Percentiles rank a stretch among this genome's conserved stretches.
Conservation (phyloP, 2,113 vertebrate species). For the Heterotilapia buettikoferi region DNA sequence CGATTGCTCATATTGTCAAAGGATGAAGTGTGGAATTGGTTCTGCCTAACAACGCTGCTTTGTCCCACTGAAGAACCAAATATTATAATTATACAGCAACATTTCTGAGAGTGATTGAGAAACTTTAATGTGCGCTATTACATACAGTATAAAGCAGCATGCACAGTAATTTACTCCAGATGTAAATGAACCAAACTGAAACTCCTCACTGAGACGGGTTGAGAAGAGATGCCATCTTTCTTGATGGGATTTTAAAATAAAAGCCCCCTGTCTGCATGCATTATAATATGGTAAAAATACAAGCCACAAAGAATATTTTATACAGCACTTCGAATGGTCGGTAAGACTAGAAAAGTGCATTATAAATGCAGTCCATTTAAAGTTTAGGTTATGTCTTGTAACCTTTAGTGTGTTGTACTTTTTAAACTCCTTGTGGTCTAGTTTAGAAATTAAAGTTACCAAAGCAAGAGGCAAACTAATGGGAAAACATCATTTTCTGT, state of each 20-base stretch:
- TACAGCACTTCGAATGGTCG: neutral
- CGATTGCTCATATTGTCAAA: neutral
- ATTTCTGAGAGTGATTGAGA: neutral
- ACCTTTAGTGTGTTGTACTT: neutral
- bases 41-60: neutral
- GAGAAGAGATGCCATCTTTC: neutral
- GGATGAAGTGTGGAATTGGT: neutral
- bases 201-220: accelerated
- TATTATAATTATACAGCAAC: neutral
- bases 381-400: neutral
- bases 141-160: neutral
- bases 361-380: neutral
- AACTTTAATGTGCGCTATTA: neutral
- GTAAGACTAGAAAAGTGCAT: neutral
- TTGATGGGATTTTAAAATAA: neutral
- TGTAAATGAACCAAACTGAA: neutral
- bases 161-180: conserved; percentile 19
- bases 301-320: neutral
- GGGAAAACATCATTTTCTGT: neutral
- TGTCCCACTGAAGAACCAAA: neutral
- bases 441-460: neutral
- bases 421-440: neutral
- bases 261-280: neutral
- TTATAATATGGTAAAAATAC: neutral
- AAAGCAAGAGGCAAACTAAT: neutral